Percentiles rank a stretch among this genome's conserved stretches.
phyloP scores from a whole-genome alignment of 2,113 vertebrate species.

The Cavia porcellus region DNA sequence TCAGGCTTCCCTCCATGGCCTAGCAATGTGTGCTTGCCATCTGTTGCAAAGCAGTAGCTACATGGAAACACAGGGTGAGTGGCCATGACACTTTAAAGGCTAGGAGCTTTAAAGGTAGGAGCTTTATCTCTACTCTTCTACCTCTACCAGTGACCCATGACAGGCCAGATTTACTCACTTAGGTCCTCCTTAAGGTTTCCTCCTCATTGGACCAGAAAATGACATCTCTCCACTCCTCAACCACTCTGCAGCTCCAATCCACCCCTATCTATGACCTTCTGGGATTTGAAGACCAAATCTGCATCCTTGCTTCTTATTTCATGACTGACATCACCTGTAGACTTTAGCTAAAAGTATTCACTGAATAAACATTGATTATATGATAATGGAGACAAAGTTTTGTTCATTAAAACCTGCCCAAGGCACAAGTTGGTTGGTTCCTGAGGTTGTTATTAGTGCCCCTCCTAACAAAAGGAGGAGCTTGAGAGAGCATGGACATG shows the following conservation, averaged over 20 bases:
- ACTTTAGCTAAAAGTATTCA: not conserved
- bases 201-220: not conserved
- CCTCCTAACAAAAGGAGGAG: not conserved
- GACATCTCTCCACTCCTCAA: not conserved
- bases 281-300: not conserved
- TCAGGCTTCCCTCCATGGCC: not conserved
- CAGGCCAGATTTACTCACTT: not conserved
- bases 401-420: not conserved
- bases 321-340: not conserved
- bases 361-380: not conserved
- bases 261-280: rapidly evolving
- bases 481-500: no score
- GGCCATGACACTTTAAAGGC: not conserved
- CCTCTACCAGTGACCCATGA: not conserved
- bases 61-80: not conserved
- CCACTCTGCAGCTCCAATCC: not conserved
- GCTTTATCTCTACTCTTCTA: not conserved
- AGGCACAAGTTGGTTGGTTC: not conserved
- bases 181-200: not conserved
- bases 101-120: no score
- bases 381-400: not conserved
- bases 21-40: not conserved
- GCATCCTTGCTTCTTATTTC: not conserved
- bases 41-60: not conserved
- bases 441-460: not conserved